Evolutionary conservation across 2,888 invertebrate genomes (phyloP), one percentile per base, ranked within the genome.

Genomic region (Torymus aiolomorphi): DNA sequence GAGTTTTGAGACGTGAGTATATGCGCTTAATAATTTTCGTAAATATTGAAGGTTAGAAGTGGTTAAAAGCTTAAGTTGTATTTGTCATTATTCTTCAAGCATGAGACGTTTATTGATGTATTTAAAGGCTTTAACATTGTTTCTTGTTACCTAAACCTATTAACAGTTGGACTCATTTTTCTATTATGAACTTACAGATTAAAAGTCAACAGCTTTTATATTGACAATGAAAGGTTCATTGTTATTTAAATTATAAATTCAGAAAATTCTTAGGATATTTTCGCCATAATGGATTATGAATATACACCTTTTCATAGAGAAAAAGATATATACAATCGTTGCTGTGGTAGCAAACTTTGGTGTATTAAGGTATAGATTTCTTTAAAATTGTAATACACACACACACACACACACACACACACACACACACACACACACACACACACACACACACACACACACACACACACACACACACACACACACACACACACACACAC

Each of bases 301-400:
- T 94, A 94, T 87, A 91, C 91, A 76, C 90, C 92, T 78, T 92
- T 93, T 85, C 92, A 92, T 76, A 92, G 92, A 86, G 93, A 93
- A 85, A 91, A 92, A 81, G 97, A 97, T 90, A 93, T 95, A 91
- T 96, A 97, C 90, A 97, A 97, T 91, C 93, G 94, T 85, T 97
- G 97, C 88, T 96, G 96, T 88, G 95, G 94, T 51, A 96, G 96
- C 80, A 94, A 94, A 88, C 93, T 96, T 63, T 97, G 97, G 97
- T 97, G 97, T 90, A 96, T 97, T 72, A 94, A 94, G 92, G 95
- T 94, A 89, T 76, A 0, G 31, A 62, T 24, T 24, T 65, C 62
- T 4, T 67, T 14, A 61, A 54, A 56, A 20, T 63, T 57, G 13
- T 16, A 49, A 4, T 16, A 24, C 16, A 49, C 42, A 31, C 5